Percentiles rank a stretch among this genome's conserved stretches.
phyloP scores from a whole-genome alignment of 2,113 vertebrate species.

The Reinhardtius hippoglossoides region DNA sequence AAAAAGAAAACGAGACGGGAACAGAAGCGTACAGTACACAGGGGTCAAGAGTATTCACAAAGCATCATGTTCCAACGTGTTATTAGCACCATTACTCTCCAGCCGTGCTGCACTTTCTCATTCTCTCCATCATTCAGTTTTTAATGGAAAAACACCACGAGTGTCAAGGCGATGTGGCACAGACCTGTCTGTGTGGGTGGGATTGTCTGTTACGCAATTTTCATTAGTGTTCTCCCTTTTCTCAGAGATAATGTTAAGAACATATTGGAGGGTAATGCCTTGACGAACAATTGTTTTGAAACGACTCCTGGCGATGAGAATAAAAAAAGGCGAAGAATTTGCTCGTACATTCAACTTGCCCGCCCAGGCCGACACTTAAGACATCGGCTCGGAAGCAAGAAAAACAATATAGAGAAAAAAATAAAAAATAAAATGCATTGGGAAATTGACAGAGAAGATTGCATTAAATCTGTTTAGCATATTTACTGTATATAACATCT shows the following conservation, averaged over 20 bases:
- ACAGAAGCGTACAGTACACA: slow-evolving; percentile 76
- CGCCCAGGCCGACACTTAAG: slow-evolving; percentile 63
- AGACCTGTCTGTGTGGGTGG: slow-evolving; percentile 72
- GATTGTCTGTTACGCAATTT: slow-evolving; percentile 77
- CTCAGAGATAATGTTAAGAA: slow-evolving; percentile 82
- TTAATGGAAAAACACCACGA: slow-evolving; percentile 78
- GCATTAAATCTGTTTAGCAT: slow-evolving; percentile 83
- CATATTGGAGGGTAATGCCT: slow-evolving; percentile 84
- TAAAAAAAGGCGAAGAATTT: slow-evolving; percentile 80
- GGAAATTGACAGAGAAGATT: slow-evolving; percentile 76
- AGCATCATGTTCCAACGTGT: slow-evolving; percentile 84
- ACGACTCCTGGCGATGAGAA: slow-evolving; percentile 73
- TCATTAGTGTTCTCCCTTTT: slow-evolving; percentile 84
- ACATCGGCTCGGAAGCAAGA: slow-evolving; percentile 77
- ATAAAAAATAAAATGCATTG: slow-evolving; percentile 59
- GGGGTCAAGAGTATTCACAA: slow-evolving; percentile 81
- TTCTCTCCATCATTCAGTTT: slow-evolving; percentile 71
- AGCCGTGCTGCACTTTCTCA: slow-evolving; percentile 59
- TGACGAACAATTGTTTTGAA: slow-evolving; percentile 69
- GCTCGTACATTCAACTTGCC: slow-evolving; percentile 82
- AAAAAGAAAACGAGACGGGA: slow-evolving; percentile 62
- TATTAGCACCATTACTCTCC: slow-evolving; percentile 83
- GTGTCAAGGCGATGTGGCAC: slow-evolving; percentile 71
- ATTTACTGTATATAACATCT: slow-evolving; percentile 84
- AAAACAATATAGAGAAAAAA: slow-evolving; percentile 51